These are phyloP conservation scores for Linepithema humile DNA, from an alignment of 1,140 invertebrate species.

Conservation along the genomic window DNA sequence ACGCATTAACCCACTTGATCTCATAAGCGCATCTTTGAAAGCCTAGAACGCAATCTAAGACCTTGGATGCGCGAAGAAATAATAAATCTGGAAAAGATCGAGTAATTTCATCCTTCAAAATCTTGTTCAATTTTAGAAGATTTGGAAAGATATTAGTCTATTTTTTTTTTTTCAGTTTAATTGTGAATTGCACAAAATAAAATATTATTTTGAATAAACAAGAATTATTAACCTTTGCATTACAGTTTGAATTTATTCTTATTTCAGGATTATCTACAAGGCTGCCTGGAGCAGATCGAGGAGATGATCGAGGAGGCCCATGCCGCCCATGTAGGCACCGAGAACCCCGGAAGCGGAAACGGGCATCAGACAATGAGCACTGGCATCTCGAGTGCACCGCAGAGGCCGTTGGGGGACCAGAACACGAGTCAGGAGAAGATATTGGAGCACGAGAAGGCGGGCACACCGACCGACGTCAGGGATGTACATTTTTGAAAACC, in stretches of 20 bases:
- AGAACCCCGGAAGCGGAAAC: slow-evolving; percentile 43
- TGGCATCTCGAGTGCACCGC: slow-evolving; percentile 54
- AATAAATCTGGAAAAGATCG: background rate
- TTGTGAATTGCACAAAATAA: no score
- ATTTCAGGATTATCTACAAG: slow-evolving; percentile 89
- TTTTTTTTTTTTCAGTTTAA: no score
- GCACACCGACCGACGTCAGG: slow-evolving; percentile 92
- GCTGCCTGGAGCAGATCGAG: slow-evolving; percentile 90
- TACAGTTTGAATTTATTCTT: background rate
- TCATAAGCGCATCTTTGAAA: background rate
- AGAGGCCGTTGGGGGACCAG: slow-evolving; percentile 80
- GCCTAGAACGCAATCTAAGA: background rate
- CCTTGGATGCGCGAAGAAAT: background rate
- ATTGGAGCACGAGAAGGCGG: slow-evolving; percentile 88
- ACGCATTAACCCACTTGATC: background rate
- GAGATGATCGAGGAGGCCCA: slow-evolving; percentile 87
- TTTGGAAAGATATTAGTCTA: no score
- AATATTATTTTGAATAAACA: no score
- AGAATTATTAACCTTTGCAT: no score
- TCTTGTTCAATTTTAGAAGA: no score
- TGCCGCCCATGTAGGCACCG: slow-evolving; percentile 28
- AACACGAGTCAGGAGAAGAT: slow-evolving; percentile 85
- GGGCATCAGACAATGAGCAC: slow-evolving; percentile 68
- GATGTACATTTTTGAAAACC: slow-evolving; percentile 88
- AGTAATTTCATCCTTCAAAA: background rate